Evolutionary conservation across 2,113 vertebrate genomes (phyloP).

Genomic region (Octodon degus): DNA sequence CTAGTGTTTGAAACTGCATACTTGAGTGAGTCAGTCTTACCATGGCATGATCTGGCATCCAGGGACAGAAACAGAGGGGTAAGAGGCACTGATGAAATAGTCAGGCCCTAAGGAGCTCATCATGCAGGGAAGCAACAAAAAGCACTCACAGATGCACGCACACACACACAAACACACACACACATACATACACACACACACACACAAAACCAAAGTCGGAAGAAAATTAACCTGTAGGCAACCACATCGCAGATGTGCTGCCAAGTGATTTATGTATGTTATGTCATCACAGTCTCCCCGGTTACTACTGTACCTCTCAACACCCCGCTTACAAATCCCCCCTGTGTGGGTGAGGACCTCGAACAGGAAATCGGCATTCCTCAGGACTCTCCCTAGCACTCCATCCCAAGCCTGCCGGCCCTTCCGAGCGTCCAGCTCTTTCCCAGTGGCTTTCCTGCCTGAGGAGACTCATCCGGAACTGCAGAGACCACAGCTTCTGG

Average conservation of each 20-base stretch:
- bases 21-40: not conserved
- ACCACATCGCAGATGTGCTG: not conserved
- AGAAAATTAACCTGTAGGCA: not conserved
- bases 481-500: not conserved
- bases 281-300: not conserved
- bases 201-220: not conserved
- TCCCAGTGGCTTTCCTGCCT: not conserved
- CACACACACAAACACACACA: fast-evolving
- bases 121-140: not conserved
- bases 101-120: not conserved
- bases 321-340: not conserved
- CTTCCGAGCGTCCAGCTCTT: not conserved
- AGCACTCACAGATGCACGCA: not conserved
- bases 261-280: not conserved
- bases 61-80: not conserved
- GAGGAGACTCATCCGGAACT: not conserved
- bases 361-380: not conserved
- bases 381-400: not conserved
- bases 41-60: not conserved
- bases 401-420: not conserved
- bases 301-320: not conserved
- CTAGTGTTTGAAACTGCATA: not conserved
- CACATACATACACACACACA: fast-evolving
- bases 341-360: not conserved
- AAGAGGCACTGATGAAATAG: not conserved